Evolutionary conservation across 2,888 invertebrate genomes (phyloP), one percentile per base, ranked within the genome.

Genomic region (Leptura quadrifasciata): DNA sequence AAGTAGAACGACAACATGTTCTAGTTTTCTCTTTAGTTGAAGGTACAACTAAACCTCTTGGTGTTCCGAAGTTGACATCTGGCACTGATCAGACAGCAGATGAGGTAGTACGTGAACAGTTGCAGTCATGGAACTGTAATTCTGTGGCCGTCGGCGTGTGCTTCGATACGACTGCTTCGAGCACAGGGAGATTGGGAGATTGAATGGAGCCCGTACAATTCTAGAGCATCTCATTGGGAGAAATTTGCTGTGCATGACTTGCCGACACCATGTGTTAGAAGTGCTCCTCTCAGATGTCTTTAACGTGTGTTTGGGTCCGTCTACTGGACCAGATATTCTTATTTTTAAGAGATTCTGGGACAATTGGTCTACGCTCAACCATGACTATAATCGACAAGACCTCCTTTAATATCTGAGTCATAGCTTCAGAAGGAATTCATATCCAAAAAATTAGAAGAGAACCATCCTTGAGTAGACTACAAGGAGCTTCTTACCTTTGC

Each of bases 401-500:
- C 12, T 20, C 58, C 58, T 21, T 24, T 58, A 4, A 58, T 58
- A 24, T 58, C 21, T 58, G 24, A 3, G 2, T 58, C 58, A 58
- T 3, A 58, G 15, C 4, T 4, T 24, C 58, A 9, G 24, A 58
- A 58, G 12, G 18, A 21, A 58, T 17, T 18, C 58, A 58, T 58
- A n/a, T n/a, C n/a, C n/a, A n/a, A n/a, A n/a, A n/a, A n/a, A n/a
- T n/a, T n/a, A n/a, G n/a, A n/a, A n/a, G 21, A 21, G 2, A 35
- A 47, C 31, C 1, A 54, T 17, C 54, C 54, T 54, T 17, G 2
- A 6, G 54, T 17, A 9, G 17, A 64, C 27, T 35, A 27, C 27
- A 64, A 35, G 64, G 64, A 27, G 64, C 35, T 64, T 64, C 64
- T 64, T 35, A 64, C 24, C 63, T 27, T 63, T 35, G 35, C 64